Base-by-base conservation (phyloP, 2,888 invertebrate species). In the Therioaphis trifolii region DNA sequence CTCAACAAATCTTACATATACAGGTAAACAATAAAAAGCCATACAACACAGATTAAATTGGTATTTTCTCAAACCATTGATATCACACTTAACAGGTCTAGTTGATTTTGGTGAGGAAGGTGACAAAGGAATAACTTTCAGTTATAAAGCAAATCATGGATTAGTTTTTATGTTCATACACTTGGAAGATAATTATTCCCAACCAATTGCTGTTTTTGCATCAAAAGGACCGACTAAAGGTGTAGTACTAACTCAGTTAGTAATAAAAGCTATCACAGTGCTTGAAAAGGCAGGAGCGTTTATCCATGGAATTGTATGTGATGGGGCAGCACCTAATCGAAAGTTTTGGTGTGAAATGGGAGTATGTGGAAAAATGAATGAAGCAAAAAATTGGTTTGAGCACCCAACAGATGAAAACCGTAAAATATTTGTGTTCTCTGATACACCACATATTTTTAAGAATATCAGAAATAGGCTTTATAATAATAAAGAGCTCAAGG, bases 381-480 rank as follows among this genome's bases (percentile, higher is more conserved):
- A 66, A 66, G 40, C 40, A n/a, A 66, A 40, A n/a, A 66, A 66
- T 66, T 66, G 66, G 66, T 40, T 66, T 66, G 66, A 66, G 12
- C 40, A 66, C 24, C 35, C 66, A 40, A 66, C 35, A n/a, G 12
- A 35, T 66, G n/a, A n/a, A 35, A 35, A 66, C 9, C n/a, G 66
- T n/a, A 40, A 66, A 40, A 66, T 66, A 18, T 66, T 66, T 35
- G 35, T 66, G 12, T 66, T 66, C n/a, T n/a, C 66, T 11, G 66
- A 66, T 66, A 66, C 66, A n/a, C 66, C 66, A 66, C 66, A 66
- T 66, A 24, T 66, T 4, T 66, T 66, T 11, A 66, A 66, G n/a
- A 66, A 66, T 40, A n/a, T 66, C 24, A 66, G 40, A 40, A 66
- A 66, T 66, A 27, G 71, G 71, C 46, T 71, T 46, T 71, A 71